Conservation (phyloP, 1,140 invertebrate genomes). For the Zaprionus camerounensis region DNA sequence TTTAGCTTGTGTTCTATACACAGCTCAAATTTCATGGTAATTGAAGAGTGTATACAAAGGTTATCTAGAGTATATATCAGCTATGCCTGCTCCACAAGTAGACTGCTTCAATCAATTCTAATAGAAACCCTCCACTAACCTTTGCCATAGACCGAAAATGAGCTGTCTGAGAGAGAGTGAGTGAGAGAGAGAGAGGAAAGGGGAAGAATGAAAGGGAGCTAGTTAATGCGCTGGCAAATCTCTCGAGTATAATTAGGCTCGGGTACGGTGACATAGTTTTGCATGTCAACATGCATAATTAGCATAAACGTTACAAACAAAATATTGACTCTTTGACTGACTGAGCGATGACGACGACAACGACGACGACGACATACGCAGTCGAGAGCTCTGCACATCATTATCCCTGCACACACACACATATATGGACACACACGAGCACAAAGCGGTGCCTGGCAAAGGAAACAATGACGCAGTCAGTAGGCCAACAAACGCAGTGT, state of each 20-base stretch:
- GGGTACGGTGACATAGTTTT: conserved; percentile 63
- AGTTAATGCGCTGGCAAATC: conserved; percentile 41
- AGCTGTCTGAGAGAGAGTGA: neutral
- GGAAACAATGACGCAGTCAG: conserved; percentile 28
- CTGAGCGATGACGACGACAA: neutral
- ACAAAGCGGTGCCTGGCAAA: conserved; percentile 1
- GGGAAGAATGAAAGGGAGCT: neutral
- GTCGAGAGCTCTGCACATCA: conserved; percentile 47
- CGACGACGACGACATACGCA: conserved; percentile 26
- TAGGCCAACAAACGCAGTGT: conserved; percentile 11
- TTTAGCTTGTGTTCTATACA: too few species aligned
- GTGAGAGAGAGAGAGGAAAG: neutral
- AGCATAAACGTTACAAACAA: conserved; percentile 72
- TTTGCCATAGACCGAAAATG: neutral
- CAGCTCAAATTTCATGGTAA: neutral
- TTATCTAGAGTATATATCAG: neutral
- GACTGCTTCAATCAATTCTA: neutral
- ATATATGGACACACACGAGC: conserved; percentile 13
- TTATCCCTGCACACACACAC: conserved; percentile 35
- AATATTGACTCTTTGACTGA: conserved; percentile 70
- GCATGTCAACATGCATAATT: conserved; percentile 77
- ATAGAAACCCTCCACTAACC: neutral
- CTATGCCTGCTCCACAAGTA: neutral
- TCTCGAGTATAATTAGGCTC: conserved; percentile 68
- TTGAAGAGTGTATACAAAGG: neutral